Percentiles rank a stretch among this genome's conserved stretches.
Conservation (phyloP, 2,797 vertebrate genomes). For the Helarctos malayanus region DNA sequence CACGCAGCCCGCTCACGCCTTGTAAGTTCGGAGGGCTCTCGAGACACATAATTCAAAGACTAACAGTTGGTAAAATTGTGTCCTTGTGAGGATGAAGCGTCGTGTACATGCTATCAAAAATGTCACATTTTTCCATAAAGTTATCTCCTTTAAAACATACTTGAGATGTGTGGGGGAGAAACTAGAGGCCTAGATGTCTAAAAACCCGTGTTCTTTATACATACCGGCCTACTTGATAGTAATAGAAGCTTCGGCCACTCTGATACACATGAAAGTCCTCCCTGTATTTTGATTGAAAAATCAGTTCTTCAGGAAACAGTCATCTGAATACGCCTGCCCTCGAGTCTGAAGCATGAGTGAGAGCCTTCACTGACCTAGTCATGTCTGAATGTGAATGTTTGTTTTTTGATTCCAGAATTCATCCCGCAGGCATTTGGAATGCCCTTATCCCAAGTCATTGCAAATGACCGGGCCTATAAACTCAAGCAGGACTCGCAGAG, state of each 20-base stretch:
- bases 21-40: not conserved
- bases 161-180: not conserved
- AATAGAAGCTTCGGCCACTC: slow-evolving; percentile 14
- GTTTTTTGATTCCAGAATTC: slow-evolving; percentile 91
- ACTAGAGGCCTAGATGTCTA: not conserved
- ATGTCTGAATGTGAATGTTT: slow-evolving; percentile 67
- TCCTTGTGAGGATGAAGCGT: not conserved
- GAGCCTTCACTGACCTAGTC: not conserved
- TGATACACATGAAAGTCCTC: not conserved
- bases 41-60: not conserved
- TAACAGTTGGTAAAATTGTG: not conserved
- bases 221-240: not conserved
- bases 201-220: not conserved
- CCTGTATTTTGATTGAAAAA: not conserved
- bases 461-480: slow-evolving; percentile 96
- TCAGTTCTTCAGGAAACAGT: not conserved
- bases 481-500: slow-evolving; percentile 94
- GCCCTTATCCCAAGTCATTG: slow-evolving; percentile 97
- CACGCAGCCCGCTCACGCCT: not conserved
- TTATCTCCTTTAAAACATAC: slow-evolving; percentile 41
- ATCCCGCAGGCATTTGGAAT: slow-evolving; percentile 96
- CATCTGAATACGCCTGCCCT: not conserved
- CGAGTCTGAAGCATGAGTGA: not conserved
- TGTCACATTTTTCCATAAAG: not conserved
- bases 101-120: not conserved